phyloP scores from a whole-genome alignment of 2,888 invertebrate species.

The Drosophila kambysellisi region DNA sequence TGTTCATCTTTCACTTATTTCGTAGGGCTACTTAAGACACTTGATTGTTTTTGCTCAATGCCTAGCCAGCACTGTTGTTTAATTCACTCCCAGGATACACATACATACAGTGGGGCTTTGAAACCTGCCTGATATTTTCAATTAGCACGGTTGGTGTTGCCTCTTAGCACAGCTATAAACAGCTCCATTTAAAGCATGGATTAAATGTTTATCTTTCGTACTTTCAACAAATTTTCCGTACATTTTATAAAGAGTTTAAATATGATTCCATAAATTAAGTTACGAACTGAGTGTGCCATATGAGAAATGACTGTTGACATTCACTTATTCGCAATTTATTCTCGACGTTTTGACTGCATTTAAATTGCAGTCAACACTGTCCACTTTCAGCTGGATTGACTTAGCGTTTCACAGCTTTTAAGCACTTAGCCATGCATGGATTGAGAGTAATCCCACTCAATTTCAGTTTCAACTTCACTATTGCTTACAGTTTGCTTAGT shows the following conservation, averaged over 20 bases:
- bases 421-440: too few species aligned
- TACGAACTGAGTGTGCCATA: not conserved
- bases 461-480: slow-evolving; percentile 2
- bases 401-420: not conserved
- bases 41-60: slow-evolving; percentile 51
- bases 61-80: slow-evolving; percentile 24
- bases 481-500: not conserved
- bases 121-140: slow-evolving; percentile 1
- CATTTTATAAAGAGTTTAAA: not conserved
- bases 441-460: not conserved
- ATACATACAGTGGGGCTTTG: not conserved
- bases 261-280: not conserved
- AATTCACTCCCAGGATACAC: slow-evolving; percentile 28
- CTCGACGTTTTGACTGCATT: not conserved
- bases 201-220: too few species aligned
- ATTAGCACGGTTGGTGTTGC: slow-evolving; percentile 7
- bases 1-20: slow-evolving; percentile 61
- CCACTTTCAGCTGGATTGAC: not conserved
- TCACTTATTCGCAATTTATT: not conserved
- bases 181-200: too few species aligned
- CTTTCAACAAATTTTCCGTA: not conserved
- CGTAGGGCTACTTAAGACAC: slow-evolving; percentile 46
- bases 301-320: not conserved
- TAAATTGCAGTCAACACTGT: not conserved
- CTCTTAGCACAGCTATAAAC: not conserved